These are phyloP conservation scores for Daboia siamensis DNA, from an alignment of 2,113 vertebrate species.

Conservation along the genomic window DNA sequence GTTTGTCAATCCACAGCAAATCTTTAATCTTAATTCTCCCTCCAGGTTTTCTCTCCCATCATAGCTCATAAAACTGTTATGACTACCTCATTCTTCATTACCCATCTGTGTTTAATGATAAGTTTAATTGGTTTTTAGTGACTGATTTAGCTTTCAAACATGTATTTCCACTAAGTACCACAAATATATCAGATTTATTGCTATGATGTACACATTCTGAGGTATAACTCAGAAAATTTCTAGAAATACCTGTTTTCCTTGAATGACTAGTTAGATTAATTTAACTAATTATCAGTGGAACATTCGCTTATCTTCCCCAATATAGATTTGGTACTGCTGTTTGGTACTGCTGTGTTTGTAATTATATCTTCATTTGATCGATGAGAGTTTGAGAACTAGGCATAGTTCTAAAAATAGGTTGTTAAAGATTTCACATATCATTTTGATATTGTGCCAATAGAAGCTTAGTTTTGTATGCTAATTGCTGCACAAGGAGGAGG, in stretches of 20 bases:
- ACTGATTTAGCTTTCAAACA: conserved; percentile 28
- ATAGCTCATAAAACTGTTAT: conserved; percentile 18
- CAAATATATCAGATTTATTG: conserved; percentile 40
- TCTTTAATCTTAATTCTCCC: conserved; percentile 18
- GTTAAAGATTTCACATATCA: neutral
- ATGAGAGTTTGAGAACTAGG: neutral
- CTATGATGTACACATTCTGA: conserved; percentile 58
- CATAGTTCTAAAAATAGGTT: neutral
- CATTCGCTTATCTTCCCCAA: conserved; percentile 58
- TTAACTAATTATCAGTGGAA: conserved; percentile 62
- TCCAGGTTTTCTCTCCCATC: conserved; percentile 20
- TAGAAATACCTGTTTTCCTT: conserved; percentile 52
- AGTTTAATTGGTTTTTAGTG: conserved; percentile 46
- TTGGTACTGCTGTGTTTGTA: conserved; percentile 31
- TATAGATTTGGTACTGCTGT: neutral
- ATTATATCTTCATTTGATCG: conserved; percentile 1
- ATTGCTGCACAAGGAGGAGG: neutral
- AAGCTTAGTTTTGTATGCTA: neutral
- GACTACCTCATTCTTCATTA: conserved; percentile 33
- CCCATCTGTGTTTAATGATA: conserved; percentile 39
- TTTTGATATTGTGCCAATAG: neutral
- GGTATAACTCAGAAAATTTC: conserved; percentile 56
- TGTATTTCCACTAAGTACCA: conserved; percentile 53
- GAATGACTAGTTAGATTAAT: conserved; percentile 65
- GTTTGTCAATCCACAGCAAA: conserved; percentile 11